phyloP scores from a whole-genome alignment of 1,140 invertebrate genomes.

The Zaprionus ornatus region DNA sequence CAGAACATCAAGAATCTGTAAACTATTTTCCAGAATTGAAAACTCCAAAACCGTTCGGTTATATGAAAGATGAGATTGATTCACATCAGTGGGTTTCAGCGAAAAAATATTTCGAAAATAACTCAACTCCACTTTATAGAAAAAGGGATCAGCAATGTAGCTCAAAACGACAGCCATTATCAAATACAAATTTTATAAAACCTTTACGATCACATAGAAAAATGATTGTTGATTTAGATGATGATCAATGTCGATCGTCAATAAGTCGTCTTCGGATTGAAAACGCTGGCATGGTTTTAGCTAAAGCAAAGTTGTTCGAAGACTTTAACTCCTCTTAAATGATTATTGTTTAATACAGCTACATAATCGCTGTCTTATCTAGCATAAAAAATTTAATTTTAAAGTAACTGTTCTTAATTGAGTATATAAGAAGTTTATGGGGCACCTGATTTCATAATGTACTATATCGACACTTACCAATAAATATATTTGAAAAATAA shows the following conservation, averaged over 20 bases:
- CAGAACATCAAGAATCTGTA: neutral
- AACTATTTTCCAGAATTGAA: neutral
- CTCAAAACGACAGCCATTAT: neutral
- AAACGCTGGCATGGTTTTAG: slow-evolving; percentile 89
- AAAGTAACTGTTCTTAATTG: no score
- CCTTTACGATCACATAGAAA: slow-evolving; percentile 11
- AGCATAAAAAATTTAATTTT: neutral
- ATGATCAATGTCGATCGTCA: slow-evolving; percentile 85
- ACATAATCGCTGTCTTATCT: neutral
- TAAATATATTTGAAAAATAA: neutral
- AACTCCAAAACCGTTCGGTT: neutral
- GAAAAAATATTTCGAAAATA: neutral
- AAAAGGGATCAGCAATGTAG: neutral
- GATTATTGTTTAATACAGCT: neutral
- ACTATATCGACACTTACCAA: neutral
- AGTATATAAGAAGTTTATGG: neutral
- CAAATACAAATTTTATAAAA: neutral
- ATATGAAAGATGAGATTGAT: neutral
- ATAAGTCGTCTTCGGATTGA: slow-evolving; percentile 87
- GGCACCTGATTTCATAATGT: neutral
- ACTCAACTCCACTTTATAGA: neutral
- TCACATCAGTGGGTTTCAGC: neutral
- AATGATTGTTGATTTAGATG: slow-evolving; percentile 30
- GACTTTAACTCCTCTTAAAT: slow-evolving; percentile 72
- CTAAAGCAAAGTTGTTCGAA: slow-evolving; percentile 88